Conservation (phyloP, 1,140 invertebrate genomes). For the Saxidomus purpurata region DNA sequence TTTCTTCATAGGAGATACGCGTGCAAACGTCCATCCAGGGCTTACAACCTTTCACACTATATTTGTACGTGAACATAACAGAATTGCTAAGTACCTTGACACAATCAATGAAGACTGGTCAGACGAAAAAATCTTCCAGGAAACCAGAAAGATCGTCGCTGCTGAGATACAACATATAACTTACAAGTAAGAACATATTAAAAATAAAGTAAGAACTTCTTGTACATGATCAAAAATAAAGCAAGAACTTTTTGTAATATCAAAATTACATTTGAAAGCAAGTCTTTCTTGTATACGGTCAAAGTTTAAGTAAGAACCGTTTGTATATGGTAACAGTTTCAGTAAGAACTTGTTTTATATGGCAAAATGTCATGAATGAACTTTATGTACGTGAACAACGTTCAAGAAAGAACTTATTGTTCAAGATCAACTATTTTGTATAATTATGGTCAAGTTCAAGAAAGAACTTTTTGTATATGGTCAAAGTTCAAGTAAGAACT, state of each 20-base stretch:
- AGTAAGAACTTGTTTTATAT: no score
- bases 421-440: no score
- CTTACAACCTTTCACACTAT: conserved; percentile 95
- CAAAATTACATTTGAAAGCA: no score
- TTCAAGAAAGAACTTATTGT: no score
- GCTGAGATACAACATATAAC: conserved; percentile 88
- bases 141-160: conserved; percentile 95
- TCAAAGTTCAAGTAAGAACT: background rate
- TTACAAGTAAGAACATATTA: conserved; percentile 86
- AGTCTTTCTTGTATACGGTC: no score
- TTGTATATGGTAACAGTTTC: no score
- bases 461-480: no score
- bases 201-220: background rate
- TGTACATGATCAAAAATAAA: background rate
- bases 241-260: background rate
- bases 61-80: conserved; percentile 85
- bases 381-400: no score
- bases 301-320: no score
- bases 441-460: no score
- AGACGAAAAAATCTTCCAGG: conserved; percentile 87
- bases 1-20: conserved; percentile 79
- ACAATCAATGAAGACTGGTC: conserved; percentile 50
- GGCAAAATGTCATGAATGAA: no score
- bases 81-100: conserved; percentile 67
- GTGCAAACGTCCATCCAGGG: conserved; percentile 83